Base-by-base conservation (phyloP, 2,113 vertebrate genomes). In the Gymnogyps californianus region DNA sequence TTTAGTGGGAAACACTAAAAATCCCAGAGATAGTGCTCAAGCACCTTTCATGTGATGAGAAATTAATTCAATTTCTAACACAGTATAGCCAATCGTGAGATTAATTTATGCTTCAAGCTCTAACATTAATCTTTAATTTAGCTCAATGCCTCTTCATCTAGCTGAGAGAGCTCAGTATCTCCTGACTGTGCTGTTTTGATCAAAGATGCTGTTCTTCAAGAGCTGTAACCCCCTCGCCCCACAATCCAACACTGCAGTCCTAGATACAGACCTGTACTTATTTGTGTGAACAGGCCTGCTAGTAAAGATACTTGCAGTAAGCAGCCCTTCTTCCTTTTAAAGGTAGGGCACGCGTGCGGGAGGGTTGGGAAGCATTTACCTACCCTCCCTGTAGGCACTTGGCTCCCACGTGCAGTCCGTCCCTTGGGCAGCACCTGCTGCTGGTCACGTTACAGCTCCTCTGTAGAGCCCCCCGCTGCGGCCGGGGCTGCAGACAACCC, bases 391-490 rank as follows among this genome's bases (percentile, higher is more conserved):
- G 71, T n/a, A 71, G 29, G 80, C 34, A 21, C 12, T 42, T 20
- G 29, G 28, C 61, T 80, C 51, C 34, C 21, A 10, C 0, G 6
- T 44, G 46, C 20, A 6, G 42, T 26, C 54, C 8, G 36, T 75
- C 67, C 69, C 11, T 16, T 44, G 58, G 52, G 70, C 70, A 77
- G 83, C 67, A 38, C 16, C 14, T 24, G 55, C 52, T 66, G 57
- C 28, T 0, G 1, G 19, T 54, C 57, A 22, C 31, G 11, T 1
- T 12, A 70, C 47, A 42, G 18, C 7, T 65, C 34, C 57, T 71
- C 71, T 66, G 47, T 59, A 55, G 71, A 66, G 31, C 11, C 22
- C 47, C 3, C 7, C 0, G 2, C n/a, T 1, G 4, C 0, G 1
- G 11, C n/a, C 4, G 2, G 52, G 42, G 49, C 47, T 57, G 55